Evolutionary conservation across 1,140 invertebrate genomes (phyloP), one percentile per base, ranked within the genome.

Genomic region (Drosophila teissieri): DNA sequence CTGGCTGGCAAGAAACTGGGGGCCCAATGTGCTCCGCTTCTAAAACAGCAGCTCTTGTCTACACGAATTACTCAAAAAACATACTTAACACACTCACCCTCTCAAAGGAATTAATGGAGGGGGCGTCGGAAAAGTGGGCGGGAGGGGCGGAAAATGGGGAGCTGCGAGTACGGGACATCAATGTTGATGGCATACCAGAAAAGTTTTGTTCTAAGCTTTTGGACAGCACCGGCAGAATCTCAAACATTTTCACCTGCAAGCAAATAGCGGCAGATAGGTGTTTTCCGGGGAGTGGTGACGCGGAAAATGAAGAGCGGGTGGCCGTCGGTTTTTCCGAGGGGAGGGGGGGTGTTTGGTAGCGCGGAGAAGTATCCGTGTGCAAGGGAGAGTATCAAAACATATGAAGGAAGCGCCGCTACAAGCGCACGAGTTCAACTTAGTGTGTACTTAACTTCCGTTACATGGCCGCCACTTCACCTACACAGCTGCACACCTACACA

Each of bases 381-480:
- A 31, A 8, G 52, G n/a, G 77, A 64, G 63, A 57, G 81, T 85
- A 86, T 86, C 81, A 81, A 82, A 89, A 84, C 84, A 89, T 89
- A 84, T 89, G 77, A 89, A 89, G 84, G 84, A 88, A 88, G 77
- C 76, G 63, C 49, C 61, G 80, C 72, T 89, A 89, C 85, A 89
- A 88, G 84, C 84, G 80, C 84, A 88, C 80, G 84, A 90, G 85
- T 79, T 88, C 85, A 88, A 88, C 85, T 88, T 89, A 88, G 84
- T 88, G 85, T 88, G 84, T 90, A 88, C 84, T 88, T 88, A 89
- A 88, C 84, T 90, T 88, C 85, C 84, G 84, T 84, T 88, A 89
- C 83, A 88, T 89, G 83, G 84, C 77, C 57, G 37, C 62, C 61
- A 56, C 56, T 58, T 69, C 52, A 62, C 70, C 61, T 54, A 27